Conservation (phyloP, 1,140 invertebrate species). For the Teleopsis dalmanni region DNA sequence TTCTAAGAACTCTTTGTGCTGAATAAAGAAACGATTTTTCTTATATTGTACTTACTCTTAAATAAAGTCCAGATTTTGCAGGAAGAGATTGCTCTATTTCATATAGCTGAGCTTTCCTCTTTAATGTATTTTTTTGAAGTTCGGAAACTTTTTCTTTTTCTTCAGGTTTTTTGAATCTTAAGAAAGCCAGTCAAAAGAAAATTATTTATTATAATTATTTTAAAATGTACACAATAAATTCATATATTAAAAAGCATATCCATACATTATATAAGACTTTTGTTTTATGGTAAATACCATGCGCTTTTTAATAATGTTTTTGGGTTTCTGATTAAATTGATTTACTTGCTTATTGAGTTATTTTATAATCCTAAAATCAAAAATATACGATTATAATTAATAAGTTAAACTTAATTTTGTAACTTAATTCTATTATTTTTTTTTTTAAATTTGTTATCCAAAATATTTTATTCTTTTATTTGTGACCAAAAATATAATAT, state of each 20-base stretch:
- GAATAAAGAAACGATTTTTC: no score
- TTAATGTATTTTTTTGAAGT: constrained; percentile 65
- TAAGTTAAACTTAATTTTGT: no score
- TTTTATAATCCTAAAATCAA: no score
- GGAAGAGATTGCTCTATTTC: constrained; percentile 82
- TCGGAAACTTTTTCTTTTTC: constrained; percentile 49
- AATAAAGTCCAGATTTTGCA: constrained; percentile 79
- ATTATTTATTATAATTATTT: background rate
- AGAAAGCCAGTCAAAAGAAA: background rate
- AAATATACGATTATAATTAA: no score
- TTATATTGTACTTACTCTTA: constrained; percentile 57
- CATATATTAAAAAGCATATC: background rate
- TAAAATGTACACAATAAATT: background rate
- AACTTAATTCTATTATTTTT: no score
- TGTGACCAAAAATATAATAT: no score
- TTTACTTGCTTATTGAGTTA: no score
- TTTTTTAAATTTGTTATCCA: no score
- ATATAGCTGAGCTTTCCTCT: constrained; percentile 68
- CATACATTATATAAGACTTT: background rate
- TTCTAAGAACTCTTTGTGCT: background rate
- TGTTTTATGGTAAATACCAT: background rate
- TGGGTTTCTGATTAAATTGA: no score
- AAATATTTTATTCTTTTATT: no score
- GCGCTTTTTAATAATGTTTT: no score
- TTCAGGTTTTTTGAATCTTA: constrained; percentile 14